Evolutionary conservation across 2,797 vertebrate genomes (phyloP).

Genomic region (Argya squamiceps): DNA sequence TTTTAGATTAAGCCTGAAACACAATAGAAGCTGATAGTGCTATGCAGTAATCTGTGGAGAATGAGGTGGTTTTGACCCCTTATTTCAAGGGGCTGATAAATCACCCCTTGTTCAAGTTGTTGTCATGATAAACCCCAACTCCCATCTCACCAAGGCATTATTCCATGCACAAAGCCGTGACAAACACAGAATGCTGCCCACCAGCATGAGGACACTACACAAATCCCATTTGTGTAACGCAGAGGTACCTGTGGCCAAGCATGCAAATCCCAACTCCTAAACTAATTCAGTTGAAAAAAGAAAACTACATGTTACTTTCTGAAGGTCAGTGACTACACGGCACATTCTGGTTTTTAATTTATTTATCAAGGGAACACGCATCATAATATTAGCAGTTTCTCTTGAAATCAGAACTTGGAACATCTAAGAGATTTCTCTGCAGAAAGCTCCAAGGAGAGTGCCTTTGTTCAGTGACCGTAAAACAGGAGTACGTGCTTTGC

Average conservation of each 20-base stretch:
- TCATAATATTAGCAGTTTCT: not conserved
- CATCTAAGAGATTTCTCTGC: not conserved
- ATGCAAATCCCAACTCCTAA: not conserved
- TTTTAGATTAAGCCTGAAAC: conserved; percentile 30
- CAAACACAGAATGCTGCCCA: not conserved
- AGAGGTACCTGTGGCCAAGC: not conserved
- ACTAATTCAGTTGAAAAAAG: not conserved
- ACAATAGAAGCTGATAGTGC: not conserved
- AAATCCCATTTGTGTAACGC: not conserved
- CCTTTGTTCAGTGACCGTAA: conserved; percentile 19
- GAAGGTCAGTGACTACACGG: not conserved
- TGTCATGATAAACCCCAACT: not conserved
- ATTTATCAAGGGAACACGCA: not conserved
- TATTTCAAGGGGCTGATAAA: not conserved
- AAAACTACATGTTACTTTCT: not conserved
- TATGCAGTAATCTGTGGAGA: not conserved
- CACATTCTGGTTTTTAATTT: not conserved
- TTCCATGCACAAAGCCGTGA: accelerated
- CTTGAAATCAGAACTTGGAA: not conserved
- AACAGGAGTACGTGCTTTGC: not conserved
- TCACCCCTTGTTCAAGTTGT: not conserved
- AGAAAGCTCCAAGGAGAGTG: not conserved
- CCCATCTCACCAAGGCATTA: not conserved
- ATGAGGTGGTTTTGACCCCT: not conserved
- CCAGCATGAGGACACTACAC: not conserved